Evolutionary conservation across 2,888 invertebrate genomes (phyloP).

Genomic region (Lamellibrachia satsuma): DNA sequence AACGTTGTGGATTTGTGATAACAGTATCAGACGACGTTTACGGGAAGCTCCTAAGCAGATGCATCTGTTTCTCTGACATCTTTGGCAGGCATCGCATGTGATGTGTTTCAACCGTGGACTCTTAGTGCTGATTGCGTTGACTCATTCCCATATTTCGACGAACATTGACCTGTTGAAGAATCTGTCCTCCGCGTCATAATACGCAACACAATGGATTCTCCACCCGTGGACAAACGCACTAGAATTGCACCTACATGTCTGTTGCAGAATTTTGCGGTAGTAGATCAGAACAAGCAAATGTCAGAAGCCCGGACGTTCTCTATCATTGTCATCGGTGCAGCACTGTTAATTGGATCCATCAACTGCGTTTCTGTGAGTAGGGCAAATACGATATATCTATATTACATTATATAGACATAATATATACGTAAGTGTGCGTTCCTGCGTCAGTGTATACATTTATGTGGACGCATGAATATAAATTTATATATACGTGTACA

Average conservation of each 20-base stretch:
- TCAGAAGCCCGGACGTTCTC: not conserved
- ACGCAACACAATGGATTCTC: not conserved
- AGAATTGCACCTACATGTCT: not conserved
- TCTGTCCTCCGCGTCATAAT: not conserved
- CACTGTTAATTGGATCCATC: not conserved
- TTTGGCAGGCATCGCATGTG: too few species aligned
- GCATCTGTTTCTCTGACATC: too few species aligned
- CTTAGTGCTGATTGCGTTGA: too few species aligned
- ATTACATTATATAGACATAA: not conserved
- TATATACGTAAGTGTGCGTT: not conserved
- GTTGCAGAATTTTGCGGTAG: not conserved
- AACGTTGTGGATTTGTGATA: too few species aligned
- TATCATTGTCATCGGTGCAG: not conserved
- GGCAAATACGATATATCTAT: not conserved
- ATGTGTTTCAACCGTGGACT: too few species aligned
- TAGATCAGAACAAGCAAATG: not conserved
- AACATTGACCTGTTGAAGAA: not conserved
- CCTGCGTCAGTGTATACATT: not conserved
- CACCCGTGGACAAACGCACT: not conserved
- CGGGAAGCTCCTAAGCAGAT: too few species aligned
- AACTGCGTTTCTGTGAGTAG: not conserved
- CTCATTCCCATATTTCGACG: too few species aligned
- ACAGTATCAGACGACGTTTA: too few species aligned
- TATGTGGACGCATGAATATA: not conserved
- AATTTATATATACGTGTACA: not conserved